Percentiles rank a stretch among this genome's conserved stretches.
phyloP scores from a whole-genome alignment of 2,113 vertebrate species.

The Peromyscus polionotus region DNA sequence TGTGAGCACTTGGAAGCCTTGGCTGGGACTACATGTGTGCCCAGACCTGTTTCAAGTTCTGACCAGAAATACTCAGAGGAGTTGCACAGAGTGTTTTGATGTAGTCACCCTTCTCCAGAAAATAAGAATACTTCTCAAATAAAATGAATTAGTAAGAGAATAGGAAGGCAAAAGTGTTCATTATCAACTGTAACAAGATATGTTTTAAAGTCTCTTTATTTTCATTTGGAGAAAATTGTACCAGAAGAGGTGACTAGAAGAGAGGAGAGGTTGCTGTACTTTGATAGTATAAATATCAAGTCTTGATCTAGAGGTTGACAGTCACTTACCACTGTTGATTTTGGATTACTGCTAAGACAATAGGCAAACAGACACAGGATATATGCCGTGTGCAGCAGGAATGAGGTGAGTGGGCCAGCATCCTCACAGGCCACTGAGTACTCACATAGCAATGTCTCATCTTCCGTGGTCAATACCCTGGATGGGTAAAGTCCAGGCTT shows the following conservation, averaged over 20 bases:
- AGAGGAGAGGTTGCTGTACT: neutral
- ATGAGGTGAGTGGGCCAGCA: neutral
- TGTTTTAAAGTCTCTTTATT: neutral
- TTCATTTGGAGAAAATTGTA: neutral
- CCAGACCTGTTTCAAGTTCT: neutral
- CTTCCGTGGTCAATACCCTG: neutral
- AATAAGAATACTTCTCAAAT: slow-evolving; percentile 17
- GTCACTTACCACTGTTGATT: neutral
- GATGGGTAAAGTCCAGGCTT: neutral
- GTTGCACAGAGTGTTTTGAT: neutral
- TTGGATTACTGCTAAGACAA: neutral
- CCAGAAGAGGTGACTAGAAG: neutral
- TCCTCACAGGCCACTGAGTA: too few relatives aligned
- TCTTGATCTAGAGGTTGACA: neutral
- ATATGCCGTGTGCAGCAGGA: neutral
- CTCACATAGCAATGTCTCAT: neutral
- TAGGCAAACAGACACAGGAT: neutral
- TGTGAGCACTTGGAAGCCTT: neutral
- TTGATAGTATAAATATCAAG: neutral
- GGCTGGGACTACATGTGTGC: neutral
- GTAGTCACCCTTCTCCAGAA: neutral
- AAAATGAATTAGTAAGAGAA: neutral
- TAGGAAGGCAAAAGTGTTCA: neutral
- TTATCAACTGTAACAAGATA: neutral
- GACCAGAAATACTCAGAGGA: neutral